Evolutionary conservation across 1,140 invertebrate species (phyloP).

Genomic region (Apis dorsata): DNA sequence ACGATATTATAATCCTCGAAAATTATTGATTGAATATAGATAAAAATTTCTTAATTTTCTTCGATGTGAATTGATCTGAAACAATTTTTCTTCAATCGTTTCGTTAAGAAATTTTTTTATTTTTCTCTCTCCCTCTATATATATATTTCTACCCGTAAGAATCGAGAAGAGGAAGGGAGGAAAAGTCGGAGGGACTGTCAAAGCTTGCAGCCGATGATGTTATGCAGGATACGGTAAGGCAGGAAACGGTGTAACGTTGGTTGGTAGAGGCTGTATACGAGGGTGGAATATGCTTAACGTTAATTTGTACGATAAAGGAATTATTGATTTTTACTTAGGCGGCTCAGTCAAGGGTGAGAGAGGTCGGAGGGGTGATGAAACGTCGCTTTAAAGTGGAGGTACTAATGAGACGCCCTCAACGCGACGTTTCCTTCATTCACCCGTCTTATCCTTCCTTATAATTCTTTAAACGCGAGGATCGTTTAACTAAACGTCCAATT

Average conservation of each 20-base stretch:
- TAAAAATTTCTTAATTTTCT: too few species aligned
- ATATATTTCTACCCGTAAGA: too few species aligned
- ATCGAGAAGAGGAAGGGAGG: background rate
- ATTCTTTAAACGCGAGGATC: conserved; percentile 13
- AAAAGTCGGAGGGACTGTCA: conserved; percentile 27
- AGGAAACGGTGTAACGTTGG: conserved; percentile 65
- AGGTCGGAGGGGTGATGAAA: conserved; percentile 51
- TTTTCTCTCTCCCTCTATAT: too few species aligned
- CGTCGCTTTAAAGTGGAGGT: conserved; percentile 66
- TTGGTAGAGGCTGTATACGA: conserved; percentile 62
- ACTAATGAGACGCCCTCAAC: conserved; percentile 68
- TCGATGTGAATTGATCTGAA: too few species aligned
- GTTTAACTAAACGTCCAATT: background rate
- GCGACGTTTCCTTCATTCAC: conserved; percentile 49
- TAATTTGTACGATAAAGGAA: conserved; percentile 79
- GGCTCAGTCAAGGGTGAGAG: conserved; percentile 71
- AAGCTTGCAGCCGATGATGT: conserved; percentile 56
- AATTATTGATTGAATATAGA: too few species aligned
- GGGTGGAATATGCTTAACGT: conserved; percentile 78
- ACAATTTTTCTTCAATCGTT: too few species aligned
- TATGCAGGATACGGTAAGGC: conserved; percentile 60
- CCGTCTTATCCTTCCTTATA: background rate
- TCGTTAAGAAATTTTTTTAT: too few species aligned
- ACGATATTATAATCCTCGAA: too few species aligned
- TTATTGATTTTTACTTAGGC: conserved; percentile 80